Percentiles rank a stretch among this genome's conserved stretches.
Conservation (phyloP, 2,888 invertebrate species). For the Meghimatium bilineatum region DNA sequence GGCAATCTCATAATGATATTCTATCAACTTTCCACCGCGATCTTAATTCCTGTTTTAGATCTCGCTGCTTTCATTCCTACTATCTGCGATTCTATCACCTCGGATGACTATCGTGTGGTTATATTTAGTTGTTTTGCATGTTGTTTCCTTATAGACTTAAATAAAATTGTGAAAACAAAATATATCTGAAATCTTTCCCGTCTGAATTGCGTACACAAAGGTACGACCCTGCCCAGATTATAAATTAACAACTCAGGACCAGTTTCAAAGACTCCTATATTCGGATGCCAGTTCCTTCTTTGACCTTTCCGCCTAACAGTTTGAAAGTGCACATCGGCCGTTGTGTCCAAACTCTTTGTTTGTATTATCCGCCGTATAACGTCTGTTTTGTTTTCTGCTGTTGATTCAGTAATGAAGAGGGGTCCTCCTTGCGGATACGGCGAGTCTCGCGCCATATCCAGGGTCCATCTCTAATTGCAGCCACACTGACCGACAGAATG, state of each 20-base stretch:
- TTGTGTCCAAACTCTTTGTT: constrained; percentile 27
- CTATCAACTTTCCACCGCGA: too few relatives aligned
- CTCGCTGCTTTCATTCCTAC: too few relatives aligned
- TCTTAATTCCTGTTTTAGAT: too few relatives aligned
- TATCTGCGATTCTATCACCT: too few relatives aligned
- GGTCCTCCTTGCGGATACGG: neutral
- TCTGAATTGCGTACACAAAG: neutral
- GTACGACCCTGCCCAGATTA: too few relatives aligned
- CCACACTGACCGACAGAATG: neutral
- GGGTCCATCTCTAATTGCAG: neutral
- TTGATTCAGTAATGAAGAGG: constrained; percentile 28
- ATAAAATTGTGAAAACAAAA: too few relatives aligned
- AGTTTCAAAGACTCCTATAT: neutral
- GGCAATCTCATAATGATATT: too few relatives aligned
- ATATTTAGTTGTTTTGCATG: too few relatives aligned
- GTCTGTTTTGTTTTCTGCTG: constrained; percentile 28
- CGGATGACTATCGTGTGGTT: too few relatives aligned
- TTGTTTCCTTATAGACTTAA: too few relatives aligned
- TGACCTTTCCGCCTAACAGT: neutral
- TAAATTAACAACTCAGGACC: too few relatives aligned
- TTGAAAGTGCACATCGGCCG: constrained; percentile 9
- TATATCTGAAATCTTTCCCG: too few relatives aligned
- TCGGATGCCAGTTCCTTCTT: neutral
- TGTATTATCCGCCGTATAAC: neutral
- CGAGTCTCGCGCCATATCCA: neutral